Evolutionary conservation across 2,797 vertebrate genomes (phyloP), one percentile per base, ranked within the genome.

Genomic region (Danio aesculapii): DNA sequence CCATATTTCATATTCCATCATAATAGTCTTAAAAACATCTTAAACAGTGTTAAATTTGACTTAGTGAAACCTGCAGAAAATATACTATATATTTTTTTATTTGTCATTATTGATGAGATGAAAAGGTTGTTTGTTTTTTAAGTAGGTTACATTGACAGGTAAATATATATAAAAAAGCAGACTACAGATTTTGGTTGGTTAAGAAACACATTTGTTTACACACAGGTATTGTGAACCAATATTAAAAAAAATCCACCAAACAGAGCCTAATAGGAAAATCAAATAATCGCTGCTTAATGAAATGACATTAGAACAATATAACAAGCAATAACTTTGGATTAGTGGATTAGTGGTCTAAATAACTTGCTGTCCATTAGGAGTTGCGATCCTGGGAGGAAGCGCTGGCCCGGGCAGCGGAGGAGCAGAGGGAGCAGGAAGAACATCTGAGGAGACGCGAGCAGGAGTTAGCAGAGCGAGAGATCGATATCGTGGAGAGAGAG

Each of bases 401-500:
- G 6, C 86, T 98, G 84, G 92, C 96, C 6, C 91, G 95, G 1
- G 96, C 96, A 0, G 96, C 96, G 0, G 95, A 96, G 92, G 96
- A 97, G 90, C 97, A 97, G 92, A 89, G 90, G 82, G 95, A 94
- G 82, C 96, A 97, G 90, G 96, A 97, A 90, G 95, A 96, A 84
- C 94, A 96, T 90, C 93, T 98, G 66, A 94, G 88, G 84, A 92
- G 94, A 80, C 90, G 96, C 0, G 97, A 97, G 90, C 96, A 97
- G 91, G 97, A 98, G 91, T 89, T 97, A 90, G 96, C 96, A 0
- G 95, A 97, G 90, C 91, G 97, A 0, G 96, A 98, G 92, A 96
- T 97, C 9, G 97, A 97, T 92, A 96, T 98, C 0, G 96, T 97
- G 83, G 96, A 97, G 86, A 92, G 96, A 0, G 97, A 97, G 88